Base-by-base conservation (phyloP, 2,113 vertebrate species). In the Phoxinus phoxinus region DNA sequence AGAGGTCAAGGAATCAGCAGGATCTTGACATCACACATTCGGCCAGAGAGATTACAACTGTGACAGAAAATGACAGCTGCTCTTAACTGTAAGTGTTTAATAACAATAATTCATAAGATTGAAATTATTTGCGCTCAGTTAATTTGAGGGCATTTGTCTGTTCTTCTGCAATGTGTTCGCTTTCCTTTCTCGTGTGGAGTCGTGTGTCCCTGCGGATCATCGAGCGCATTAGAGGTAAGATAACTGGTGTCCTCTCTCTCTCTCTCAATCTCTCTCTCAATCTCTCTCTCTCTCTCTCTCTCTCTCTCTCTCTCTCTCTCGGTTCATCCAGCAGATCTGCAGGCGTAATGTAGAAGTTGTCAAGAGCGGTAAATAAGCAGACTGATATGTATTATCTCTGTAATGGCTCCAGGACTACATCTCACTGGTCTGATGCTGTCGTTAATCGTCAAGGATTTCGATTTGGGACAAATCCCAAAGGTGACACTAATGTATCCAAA, bases 401-500 rank as follows among this genome's bases (percentile, higher is more conserved):
- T 89, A 89, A 89, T 89, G 71, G 83, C 86, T 89, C 79, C 63
- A 82, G 86, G 85, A 46, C 85, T 74, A 44, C 80, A 80, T 86
- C 86, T 78, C 75, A 65, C 73, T 86, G 87, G 63, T 87, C 80
- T 83, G 87, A 88, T 81, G 85, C 89, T 87, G 89, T 90, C 89
- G 83, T 90, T 88, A 88, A 88, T 90, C 89, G 87, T 89, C 87
- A 86, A 90, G 91, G 85, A 90, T 92, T 96, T 96, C 94, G 97
- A 96, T 97, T 94, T 92, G 96, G 94, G 92, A 91, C 87, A 83
- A 84, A 87, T 91, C 94, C 93, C 93, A 87, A 92, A 94, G 93
- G 93, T 95, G 92, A 92, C 89, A 93, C 93, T 94, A 94, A 94
- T 94, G 93, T 94, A 94, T 94, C 94, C 93, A 93, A 95, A 95